These are phyloP conservation scores for Numida meleagris DNA, from an alignment of 2,113 vertebrate species.

Conservation along the genomic window DNA sequence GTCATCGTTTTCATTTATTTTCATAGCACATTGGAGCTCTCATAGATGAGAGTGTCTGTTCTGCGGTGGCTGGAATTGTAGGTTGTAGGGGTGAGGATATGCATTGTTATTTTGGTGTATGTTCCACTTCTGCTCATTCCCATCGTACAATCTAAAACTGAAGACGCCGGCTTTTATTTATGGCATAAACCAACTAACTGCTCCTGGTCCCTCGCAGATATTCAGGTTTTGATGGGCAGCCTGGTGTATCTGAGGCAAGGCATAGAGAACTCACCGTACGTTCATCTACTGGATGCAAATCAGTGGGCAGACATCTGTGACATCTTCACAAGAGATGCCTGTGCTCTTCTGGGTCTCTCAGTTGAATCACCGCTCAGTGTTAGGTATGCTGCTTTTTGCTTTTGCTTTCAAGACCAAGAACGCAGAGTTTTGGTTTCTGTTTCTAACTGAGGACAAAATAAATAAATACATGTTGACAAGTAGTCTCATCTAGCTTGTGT, in stretches of 20 bases:
- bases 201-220: conserved; percentile 72
- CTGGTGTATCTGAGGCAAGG: conserved; percentile 87
- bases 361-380: conserved; percentile 88
- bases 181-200: background rate
- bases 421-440: rapidly evolving
- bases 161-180: background rate
- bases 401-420: background rate
- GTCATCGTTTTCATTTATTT: background rate
- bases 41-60: rapidly evolving
- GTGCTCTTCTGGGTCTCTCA: conserved; percentile 84
- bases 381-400: conserved; percentile 75
- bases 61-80: rapidly evolving
- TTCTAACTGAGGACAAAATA: background rate
- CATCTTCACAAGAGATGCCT: conserved; percentile 88
- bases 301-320: conserved; percentile 91
- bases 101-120: rapidly evolving
- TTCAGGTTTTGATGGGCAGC: conserved; percentile 89
- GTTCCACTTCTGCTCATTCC: background rate
- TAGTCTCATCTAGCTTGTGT: background rate
- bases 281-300: conserved; percentile 85
- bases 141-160: background rate
- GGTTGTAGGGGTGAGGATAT: background rate
- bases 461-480: background rate
- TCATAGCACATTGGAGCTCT: background rate
- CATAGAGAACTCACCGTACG: conserved; percentile 87